Conservation (phyloP, 2,113 vertebrate species). For the Anser brachyrhynchus region DNA sequence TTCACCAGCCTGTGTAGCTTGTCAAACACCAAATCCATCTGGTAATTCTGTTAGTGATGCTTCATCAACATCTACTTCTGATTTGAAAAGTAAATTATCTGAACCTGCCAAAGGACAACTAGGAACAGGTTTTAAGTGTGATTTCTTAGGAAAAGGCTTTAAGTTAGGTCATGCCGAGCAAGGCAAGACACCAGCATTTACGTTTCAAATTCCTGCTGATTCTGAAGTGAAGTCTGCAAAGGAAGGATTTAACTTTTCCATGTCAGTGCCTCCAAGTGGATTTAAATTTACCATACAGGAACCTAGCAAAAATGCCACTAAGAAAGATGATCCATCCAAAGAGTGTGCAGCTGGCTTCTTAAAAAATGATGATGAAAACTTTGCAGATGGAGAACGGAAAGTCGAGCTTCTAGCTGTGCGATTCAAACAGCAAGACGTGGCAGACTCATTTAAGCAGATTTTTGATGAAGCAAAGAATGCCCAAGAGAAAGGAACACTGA, state of each 20-base stretch:
- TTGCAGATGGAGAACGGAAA: slow-evolving; percentile 88
- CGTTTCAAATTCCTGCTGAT: slow-evolving; percentile 75
- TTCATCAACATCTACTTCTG: slow-evolving; percentile 74
- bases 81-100: slow-evolving; percentile 73
- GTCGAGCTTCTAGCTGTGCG: slow-evolving; percentile 93
- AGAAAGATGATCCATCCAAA: slow-evolving; percentile 51
- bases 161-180: slow-evolving; percentile 85
- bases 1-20: slow-evolving; percentile 78
- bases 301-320: slow-evolving; percentile 59
- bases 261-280: slow-evolving; percentile 71
- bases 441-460: slow-evolving; percentile 88
- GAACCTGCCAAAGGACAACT: slow-evolving; percentile 72
- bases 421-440: slow-evolving; percentile 93
- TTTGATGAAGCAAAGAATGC: slow-evolving; percentile 91
- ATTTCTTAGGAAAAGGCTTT: slow-evolving; percentile 77
- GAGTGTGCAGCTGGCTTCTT: slow-evolving; percentile 72
- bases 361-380: slow-evolving; percentile 84
- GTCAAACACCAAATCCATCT: slow-evolving; percentile 78
- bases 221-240: slow-evolving; percentile 72
- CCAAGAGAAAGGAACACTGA: slow-evolving; percentile 80
- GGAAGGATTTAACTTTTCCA: slow-evolving; percentile 85
- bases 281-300: slow-evolving; percentile 93
- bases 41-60: slow-evolving; percentile 56
- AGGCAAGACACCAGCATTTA: slow-evolving; percentile 76
- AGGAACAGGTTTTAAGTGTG: slow-evolving; percentile 79